Base-by-base conservation (phyloP, 2,113 vertebrate species). In the Poeciliopsis turrubarensis region DNA sequence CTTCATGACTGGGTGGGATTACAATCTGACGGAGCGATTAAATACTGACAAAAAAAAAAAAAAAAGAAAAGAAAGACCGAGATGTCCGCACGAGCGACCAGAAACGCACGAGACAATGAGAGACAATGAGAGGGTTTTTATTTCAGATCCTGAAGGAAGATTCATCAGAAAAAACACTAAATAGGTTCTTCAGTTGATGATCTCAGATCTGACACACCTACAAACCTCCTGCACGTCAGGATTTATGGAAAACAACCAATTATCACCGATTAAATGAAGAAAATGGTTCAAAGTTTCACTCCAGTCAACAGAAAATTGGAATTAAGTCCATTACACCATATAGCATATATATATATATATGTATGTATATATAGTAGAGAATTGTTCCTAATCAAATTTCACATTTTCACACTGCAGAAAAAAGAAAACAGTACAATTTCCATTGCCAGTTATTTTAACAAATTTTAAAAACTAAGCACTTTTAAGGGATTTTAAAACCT, bases 1-100 rank as follows among this genome's bases (percentile, higher is more conserved):
- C 73, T 87, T 85, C 79, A 73, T 79, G 44, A 81, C 78, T 82
- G 93, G 88, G 88, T 86, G 89, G 91, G 89, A 84, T 90, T 80
- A 77, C 81, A 88, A 83, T 65, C 75, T 78, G 47, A 44, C 1
- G 47, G 51, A 34, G 51, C 29, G 69, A 32, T 70, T 27, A 37
- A 5, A 54, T 27, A 11, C 25, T 25, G 19, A 34, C 41, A 29
- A 12, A 12, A 27, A 37, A 19, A 44, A 32, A 32, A 32, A 32
- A 63, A 64, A 66, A n/a, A n/a, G n/a, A n/a, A n/a, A n/a, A n/a
- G n/a, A 9, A 25, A 34, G 34, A 13, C 22, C 25, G 37, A 65
- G 44, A 62, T 60, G 15, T 66, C 29, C 66, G 30, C 25, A 17
- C 39, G 66, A 60, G 26, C n/a, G 61, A 17, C 32, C 25, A 78